These are phyloP conservation scores for Cliona cf. orientalis DNA, from an alignment of 37 sponge, comb jelly and placozoan genomes.

Conservation along the genomic window DNA sequence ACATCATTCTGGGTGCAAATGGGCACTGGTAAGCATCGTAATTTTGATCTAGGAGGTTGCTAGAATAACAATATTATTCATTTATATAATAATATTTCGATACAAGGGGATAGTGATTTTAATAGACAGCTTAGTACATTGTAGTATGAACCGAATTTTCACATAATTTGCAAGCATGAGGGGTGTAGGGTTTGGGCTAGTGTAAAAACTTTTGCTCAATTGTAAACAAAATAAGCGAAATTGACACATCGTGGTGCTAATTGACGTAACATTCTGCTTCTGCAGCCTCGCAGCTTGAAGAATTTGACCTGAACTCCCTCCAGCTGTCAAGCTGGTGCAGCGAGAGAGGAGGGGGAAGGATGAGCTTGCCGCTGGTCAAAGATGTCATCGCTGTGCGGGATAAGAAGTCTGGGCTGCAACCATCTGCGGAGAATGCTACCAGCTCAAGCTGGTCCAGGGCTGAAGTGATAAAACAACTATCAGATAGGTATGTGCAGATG, in stretches of 20 bases:
- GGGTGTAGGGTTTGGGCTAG: too few relatives aligned
- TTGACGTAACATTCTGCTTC: too few relatives aligned
- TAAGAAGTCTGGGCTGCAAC: background rate
- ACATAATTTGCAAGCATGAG: too few relatives aligned
- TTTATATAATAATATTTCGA: background rate
- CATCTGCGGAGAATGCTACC: background rate
- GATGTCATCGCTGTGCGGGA: background rate
- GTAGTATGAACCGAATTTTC: too few relatives aligned
- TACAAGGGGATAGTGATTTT: background rate
- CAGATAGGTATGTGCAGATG: conserved; percentile 2
- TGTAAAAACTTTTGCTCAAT: too few relatives aligned
- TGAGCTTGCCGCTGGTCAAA: background rate
- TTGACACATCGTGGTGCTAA: too few relatives aligned
- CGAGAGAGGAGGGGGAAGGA: too few relatives aligned
- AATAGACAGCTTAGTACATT: too few relatives aligned
- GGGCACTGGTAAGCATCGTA: conserved; percentile 46
- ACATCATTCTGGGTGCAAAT: conserved; percentile 43
- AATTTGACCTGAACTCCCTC: background rate
- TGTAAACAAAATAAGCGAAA: too few relatives aligned
- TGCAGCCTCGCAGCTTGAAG: conserved; percentile 10
- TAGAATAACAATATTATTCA: background rate
- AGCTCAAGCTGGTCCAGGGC: conserved; percentile 13
- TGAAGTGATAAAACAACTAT: background rate
- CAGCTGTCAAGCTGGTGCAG: conserved; percentile 8
- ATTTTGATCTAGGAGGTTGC: background rate